Conservation (phyloP, 2,888 invertebrate genomes). For the Smittia aterrima region DNA sequence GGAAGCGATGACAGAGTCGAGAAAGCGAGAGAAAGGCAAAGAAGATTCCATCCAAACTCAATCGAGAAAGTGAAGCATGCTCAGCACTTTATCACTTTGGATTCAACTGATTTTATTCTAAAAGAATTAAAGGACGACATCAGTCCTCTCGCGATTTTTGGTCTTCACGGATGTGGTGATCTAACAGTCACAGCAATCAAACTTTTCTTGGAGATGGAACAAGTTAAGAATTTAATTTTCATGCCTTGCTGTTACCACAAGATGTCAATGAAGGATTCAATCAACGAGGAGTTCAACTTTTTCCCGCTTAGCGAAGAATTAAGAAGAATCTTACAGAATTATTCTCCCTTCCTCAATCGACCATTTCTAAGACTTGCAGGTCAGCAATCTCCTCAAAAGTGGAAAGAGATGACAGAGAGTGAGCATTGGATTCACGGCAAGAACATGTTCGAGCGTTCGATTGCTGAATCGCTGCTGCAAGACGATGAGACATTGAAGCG, state of each 20-base stretch:
- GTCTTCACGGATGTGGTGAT: conserved; percentile 78
- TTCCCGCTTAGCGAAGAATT: conserved; percentile 65
- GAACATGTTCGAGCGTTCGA: conserved; percentile 61
- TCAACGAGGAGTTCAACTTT: conserved; percentile 57
- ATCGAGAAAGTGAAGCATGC: conserved; percentile 59
- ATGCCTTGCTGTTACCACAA: conserved; percentile 83
- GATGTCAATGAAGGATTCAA: conserved; percentile 52
- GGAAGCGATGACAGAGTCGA: conserved; percentile 59
- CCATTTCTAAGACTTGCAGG: conserved; percentile 69
- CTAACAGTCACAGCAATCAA: conserved; percentile 66
- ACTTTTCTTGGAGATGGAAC: conserved; percentile 61
- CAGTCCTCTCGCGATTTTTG: conserved; percentile 55
- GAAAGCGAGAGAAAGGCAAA: conserved; percentile 60
- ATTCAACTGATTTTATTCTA: conserved; percentile 56
- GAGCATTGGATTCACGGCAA: conserved; percentile 53
- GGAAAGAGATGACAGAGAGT: conserved; percentile 55
- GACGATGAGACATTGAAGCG: conserved; percentile 44
- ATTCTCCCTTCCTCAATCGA: conserved; percentile 56
- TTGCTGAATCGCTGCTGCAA: conserved; percentile 61
- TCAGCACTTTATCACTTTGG: conserved; percentile 58
- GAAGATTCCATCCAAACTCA: conserved; percentile 58
- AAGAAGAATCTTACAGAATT: conserved; percentile 50
- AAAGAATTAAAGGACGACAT: conserved; percentile 53
- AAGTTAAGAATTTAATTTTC: conserved; percentile 60
- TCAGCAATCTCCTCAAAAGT: conserved; percentile 63